phyloP scores from a whole-genome alignment of 2,113 vertebrate genomes.

The Crotalus helleri region DNA sequence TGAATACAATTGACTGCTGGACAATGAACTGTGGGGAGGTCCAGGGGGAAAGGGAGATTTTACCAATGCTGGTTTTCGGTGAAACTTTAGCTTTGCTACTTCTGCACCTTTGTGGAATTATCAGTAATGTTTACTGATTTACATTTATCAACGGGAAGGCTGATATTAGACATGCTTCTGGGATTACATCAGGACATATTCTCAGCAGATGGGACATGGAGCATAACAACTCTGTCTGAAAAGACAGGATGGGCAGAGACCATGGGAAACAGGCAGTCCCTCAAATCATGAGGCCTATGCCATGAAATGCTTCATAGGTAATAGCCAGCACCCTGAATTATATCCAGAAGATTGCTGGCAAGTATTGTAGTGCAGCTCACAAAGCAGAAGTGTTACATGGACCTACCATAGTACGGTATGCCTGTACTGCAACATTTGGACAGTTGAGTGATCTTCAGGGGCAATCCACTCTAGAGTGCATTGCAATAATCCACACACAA shows the following conservation, averaged over 20 bases:
- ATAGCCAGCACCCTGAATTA: not conserved
- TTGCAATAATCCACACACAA: not conserved
- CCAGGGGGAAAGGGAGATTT: no score
- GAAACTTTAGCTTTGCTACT: no score
- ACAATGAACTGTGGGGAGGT: no score
- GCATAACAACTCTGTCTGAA: not conserved
- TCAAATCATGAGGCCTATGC: not conserved
- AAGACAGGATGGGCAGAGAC: not conserved
- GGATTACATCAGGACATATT: not conserved
- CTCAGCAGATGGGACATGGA: not conserved
- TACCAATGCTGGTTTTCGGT: no score
- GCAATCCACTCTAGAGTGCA: not conserved
- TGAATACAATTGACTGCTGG: no score
- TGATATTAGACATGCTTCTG: not conserved
- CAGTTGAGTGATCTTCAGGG: not conserved
- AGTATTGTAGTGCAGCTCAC: not conserved
- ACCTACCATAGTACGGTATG: not conserved
- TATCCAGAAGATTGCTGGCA: not conserved
- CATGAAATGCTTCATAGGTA: not conserved
- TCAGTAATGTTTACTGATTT: no score
- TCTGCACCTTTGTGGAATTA: no score
- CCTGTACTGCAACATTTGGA: not conserved
- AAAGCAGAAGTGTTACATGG: not conserved
- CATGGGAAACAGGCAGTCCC: not conserved
- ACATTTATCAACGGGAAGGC: no score